Evolutionary conservation across 1,140 invertebrate species (phyloP).

Genomic region (Drosophila bipectinata): DNA sequence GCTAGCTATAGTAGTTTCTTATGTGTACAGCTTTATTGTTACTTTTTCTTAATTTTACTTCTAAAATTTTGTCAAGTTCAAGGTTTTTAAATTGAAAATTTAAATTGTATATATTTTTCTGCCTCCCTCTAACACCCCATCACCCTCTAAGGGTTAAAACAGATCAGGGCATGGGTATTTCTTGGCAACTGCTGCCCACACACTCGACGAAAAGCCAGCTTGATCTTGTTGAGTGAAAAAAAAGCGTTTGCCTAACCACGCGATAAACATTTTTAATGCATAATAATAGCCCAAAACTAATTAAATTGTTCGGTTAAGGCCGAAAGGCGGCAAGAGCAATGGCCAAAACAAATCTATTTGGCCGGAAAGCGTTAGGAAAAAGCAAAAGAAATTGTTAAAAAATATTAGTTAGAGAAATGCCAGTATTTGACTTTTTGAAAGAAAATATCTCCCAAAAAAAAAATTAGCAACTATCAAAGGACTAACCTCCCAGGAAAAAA

Average conservation of each 20-base stretch:
- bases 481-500: too few relatives aligned
- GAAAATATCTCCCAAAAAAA: too few relatives aligned
- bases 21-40: neutral
- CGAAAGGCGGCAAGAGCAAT: constrained; percentile 10
- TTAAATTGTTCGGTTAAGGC: constrained; percentile 42
- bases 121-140: too few relatives aligned
- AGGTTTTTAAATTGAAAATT: too few relatives aligned
- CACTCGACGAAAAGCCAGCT: constrained; percentile 1
- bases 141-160: neutral
- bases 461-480: too few relatives aligned
- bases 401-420: too few relatives aligned
- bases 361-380: constrained; percentile 18
- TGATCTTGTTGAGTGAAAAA: constrained; percentile 45
- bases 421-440: too few relatives aligned
- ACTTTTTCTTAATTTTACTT: too few relatives aligned
- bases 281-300: constrained; percentile 58
- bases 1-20: too few relatives aligned
- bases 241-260: constrained; percentile 58
- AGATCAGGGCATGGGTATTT: neutral
- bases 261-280: constrained; percentile 65
- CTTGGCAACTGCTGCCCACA: constrained; percentile 25
- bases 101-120: too few relatives aligned
- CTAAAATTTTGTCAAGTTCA: too few relatives aligned
- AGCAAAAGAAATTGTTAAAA: neutral
- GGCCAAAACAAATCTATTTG: constrained; percentile 29